Base-by-base conservation (phyloP, 2,797 vertebrate genomes). In the Cheirogaleus major region DNA sequence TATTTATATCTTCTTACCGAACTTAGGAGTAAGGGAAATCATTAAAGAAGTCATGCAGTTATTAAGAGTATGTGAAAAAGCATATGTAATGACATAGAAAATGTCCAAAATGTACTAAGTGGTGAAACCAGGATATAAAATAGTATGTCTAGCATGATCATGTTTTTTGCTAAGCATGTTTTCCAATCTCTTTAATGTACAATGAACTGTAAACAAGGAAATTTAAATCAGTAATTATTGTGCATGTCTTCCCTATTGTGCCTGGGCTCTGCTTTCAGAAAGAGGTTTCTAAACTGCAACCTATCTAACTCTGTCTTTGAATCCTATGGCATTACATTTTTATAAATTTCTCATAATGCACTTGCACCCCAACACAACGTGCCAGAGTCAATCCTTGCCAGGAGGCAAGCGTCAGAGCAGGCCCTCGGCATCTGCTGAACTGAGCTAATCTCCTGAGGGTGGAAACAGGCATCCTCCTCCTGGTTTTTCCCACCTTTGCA, bases 1-100 rank as follows among this genome's bases (percentile, higher is more conserved):
- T 70, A 59, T 79, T 75, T 82, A 20, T 4, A 76, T 90, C 43
- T 89, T 91, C 41, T 90, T 89, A 89, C 15, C 10, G 78, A 93
- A 83, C 18, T 82, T 82, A 57, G 35, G 59, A 80, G 59, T 22
- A 61, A 94, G 11, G n/a, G n/a, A 79, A 70, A 86, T 45, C 8
- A 10, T 10, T 45, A 45, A 45, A 45, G 43, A 45, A 45, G 9
- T 45, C 45, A 79, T 4, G 41, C 23, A 82, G 38, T 89, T 55
- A 89, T 85, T 73, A 73, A 69, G 4, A 84, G 5, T 70, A 57
- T 10, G 38, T 69, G 89, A 85, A 89, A 91, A 95, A 73, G 38
- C 27, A 50, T 25, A 61, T 8, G 61, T 79, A 50, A 25, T 2
- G 15, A 91, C 55, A 82, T 7, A 73, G 18, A 38, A 96, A 90